Base-by-base conservation (phyloP, 2,113 vertebrate genomes). In the Gallinago paraguaiae region DNA sequence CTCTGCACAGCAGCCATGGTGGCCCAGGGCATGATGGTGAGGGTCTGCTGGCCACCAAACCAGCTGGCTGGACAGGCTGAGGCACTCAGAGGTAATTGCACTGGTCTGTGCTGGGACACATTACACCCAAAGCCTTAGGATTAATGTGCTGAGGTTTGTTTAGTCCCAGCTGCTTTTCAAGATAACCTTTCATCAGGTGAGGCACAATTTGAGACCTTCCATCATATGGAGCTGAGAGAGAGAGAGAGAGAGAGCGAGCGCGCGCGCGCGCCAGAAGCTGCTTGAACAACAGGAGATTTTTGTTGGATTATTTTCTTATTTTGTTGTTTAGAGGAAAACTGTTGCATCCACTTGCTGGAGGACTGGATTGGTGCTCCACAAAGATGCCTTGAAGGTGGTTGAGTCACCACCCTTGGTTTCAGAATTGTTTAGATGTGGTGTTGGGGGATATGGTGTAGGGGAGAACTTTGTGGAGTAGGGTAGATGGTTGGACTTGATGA, bases 91-190 rank as follows among this genome's bases (percentile, higher is more conserved):
- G 82, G 78, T 93, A 92, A 92, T 92, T 94, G 88, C 89, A 65
- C 15, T 43, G 45, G 78, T 95, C 94, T 94, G 94, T 45, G 25
- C 88, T 86, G 92, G 96, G 92, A 93, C 78, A 95, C 33, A 16
- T 95, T 92, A 94, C 43, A 90, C 80, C 46, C 11, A 15, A 76
- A 93, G 78, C 51, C 70, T 93, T 94, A 88, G 93, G 96, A 96
- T 91, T 96, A 93, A 93, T 80, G 82, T 90, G 92, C 85, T 97
- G 60, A 75, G 81, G 59, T 92, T 89, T 95, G 90, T 97, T 95
- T 91, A 91, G 78, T 88, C 85, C 81, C 94, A 93, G 94, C 77
- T 12, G 14, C 77, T 95, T 93, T 96, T 95, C 81, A 83, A 91
- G 56, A 91, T 88, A 93, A 92, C n/a, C 80, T 96, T 94, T 97